A percentile compares a stretch with the other conserved stretches of the same genome.
Conservation (phyloP, 2,113 vertebrate genomes). For the Sylvilagus bachmani region DNA sequence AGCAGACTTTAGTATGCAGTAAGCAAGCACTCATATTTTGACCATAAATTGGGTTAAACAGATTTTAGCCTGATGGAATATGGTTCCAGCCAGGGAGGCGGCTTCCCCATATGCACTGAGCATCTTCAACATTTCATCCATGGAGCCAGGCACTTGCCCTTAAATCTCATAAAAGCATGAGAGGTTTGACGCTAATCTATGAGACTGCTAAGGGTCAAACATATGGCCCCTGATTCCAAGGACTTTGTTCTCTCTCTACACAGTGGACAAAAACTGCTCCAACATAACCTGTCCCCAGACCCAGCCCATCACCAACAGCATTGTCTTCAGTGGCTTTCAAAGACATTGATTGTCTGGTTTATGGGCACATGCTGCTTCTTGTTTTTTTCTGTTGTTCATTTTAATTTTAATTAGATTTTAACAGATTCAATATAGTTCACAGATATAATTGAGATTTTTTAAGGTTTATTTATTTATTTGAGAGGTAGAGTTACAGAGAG, state of each 20-base stretch:
- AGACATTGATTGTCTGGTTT: too few species aligned
- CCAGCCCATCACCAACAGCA: neutral
- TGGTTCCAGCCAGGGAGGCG: neutral
- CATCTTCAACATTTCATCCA: neutral
- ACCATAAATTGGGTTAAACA: constrained; percentile 1
- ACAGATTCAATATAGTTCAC: too few species aligned
- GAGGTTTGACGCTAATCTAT: neutral
- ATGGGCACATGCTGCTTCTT: too few species aligned
- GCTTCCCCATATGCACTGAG: neutral
- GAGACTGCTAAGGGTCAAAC: neutral
- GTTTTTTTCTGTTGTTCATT: too few species aligned
- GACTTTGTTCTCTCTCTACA: neutral
- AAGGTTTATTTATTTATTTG: too few species aligned
- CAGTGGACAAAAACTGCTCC: neutral
- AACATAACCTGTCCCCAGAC: neutral
- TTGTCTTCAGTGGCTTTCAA: neutral
- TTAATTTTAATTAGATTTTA: too few species aligned
- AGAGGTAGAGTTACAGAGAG: too few species aligned
- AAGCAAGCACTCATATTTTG: neutral
- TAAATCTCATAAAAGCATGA: neutral
- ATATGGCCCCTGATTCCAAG: neutral
- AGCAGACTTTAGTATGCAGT: neutral
- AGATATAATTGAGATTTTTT: too few species aligned
- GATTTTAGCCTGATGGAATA: constrained; percentile 13
- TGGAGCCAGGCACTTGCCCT: neutral